Base-by-base conservation (phyloP, 2,888 invertebrate species). In the Zaprionus bogoriensis region DNA sequence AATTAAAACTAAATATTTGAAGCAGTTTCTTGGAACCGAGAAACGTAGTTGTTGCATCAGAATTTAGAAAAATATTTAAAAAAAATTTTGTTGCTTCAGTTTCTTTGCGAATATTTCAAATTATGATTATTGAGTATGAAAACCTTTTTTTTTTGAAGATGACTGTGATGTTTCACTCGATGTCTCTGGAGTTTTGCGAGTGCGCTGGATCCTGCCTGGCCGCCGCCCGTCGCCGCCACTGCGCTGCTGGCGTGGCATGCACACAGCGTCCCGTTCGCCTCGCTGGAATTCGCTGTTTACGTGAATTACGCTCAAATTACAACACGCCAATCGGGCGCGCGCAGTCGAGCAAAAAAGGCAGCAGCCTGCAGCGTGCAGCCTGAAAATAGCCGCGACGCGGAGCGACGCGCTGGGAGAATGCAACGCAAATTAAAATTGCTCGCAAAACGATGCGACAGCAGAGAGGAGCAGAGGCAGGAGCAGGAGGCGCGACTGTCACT, bases 261-360 rank as follows among this genome's bases (percentile, higher is more conserved):
- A n/a, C n/a, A n/a, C n/a, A n/a, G n/a, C n/a, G n/a, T n/a, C n/a
- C n/a, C n/a, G n/a, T n/a, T n/a, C n/a, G 44, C 64, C 28, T 59
- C 61, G 36, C 52, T 25, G 77, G 88, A 82, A 88, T 88, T 74
- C 50, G 71, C 55, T 74, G 87, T 80, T 88, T 78, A 87, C 78
- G 89, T 76, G 88, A 88, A 88, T 88, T 87, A 88, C 88, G 77
- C 79, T 80, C 84, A 86, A 80, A 86, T 80, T 80, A 80, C 87
- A 79, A 70, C 65, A 55, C 64, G 69, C 57, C 75, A 69, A 63
- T 64, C 57, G 57, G 28, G 23, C 22, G 53, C 45, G 22, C 41
- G 62, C 48, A 59, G 41, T 12, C 7, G 17, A 51, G 12, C 30
- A 22, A 20, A 38, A 22, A 32, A 27, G 1, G 27, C 38, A 44